phyloP scores from a whole-genome alignment of 2,113 vertebrate genomes.

The Puma concolor region DNA sequence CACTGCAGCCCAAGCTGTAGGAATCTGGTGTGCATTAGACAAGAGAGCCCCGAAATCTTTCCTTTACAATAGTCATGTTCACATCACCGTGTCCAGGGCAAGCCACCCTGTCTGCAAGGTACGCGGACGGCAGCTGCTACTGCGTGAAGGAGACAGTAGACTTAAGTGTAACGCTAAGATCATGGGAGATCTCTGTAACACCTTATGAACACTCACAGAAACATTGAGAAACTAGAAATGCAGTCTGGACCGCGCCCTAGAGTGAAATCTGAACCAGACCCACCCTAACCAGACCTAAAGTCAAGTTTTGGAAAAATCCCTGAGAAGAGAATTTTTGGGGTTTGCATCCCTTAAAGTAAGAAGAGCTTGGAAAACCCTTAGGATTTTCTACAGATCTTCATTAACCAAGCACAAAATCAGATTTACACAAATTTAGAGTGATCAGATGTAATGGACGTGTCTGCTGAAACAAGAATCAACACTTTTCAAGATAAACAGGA shows the following conservation, averaged over 20 bases:
- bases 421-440: background rate
- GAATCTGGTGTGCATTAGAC: background rate
- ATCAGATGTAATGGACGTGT: background rate
- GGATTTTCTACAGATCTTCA: background rate
- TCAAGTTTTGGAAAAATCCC: background rate
- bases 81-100: fast-evolving
- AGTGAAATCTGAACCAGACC: background rate
- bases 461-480: background rate
- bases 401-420: background rate
- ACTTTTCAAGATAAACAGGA: background rate
- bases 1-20: background rate
- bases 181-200: background rate
- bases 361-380: background rate
- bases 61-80: background rate
- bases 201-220: background rate
- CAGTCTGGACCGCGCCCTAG: fast-evolving
- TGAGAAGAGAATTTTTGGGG: background rate
- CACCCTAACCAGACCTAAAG: background rate
- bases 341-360: background rate
- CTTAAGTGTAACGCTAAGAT: background rate
- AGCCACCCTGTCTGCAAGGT: background rate
- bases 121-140: fast-evolving
- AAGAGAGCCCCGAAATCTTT: background rate
- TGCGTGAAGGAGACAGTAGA: no score
- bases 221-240: background rate